Base-by-base conservation (phyloP, 92 coral and sea anemone species). In the Zoanthus sociatus region DNA sequence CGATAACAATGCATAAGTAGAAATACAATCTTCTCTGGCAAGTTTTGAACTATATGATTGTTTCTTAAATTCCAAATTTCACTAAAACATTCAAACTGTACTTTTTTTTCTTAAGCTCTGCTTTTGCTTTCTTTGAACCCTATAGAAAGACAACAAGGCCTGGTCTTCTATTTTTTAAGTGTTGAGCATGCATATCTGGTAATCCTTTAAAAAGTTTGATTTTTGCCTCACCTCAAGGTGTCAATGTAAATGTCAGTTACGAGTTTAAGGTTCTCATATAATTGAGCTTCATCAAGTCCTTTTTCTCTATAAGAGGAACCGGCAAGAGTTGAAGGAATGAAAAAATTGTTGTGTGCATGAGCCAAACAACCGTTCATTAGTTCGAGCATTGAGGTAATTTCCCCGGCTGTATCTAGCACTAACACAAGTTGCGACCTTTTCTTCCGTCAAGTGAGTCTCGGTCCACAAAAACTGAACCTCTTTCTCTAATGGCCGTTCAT, bases 301-400 rank as follows among this genome's bases (percentile, higher is more conserved):
- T 87, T 21, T 53, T 87, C 78, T 42, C 51, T 55, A 66, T 56
- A 68, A 33, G 77, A 45, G 48, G 84, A 77, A 66, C 85, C 85
- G 26, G 77, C 45, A 68, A 78, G 86, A 46, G 86, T 87, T 51
- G 86, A 87, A 69, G 90, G 86, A 1, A 78, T 87, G 63, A 78
- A 87, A 56, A 78, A 63, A 78, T 87, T 87, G 14, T 86, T 87
- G 67, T 87, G 86, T 31, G 90, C 82, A 7, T 51, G 63, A 17
- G 90, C 87, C 58, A 88, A 42, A 56, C 90, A 88, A 20, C 90
- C 90, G 47, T 88, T 88, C 64, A 70, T 51, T 70, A 88, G 75
- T 53, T 88, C 90, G 6, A 79, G 87, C 78, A 82, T 88, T 88
- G 53, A 78, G 90, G 83, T 63, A 87, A 61, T 78, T 47, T 21